Conservation (phyloP, 1,140 invertebrate genomes). For the Calliopsis andreniformis region DNA sequence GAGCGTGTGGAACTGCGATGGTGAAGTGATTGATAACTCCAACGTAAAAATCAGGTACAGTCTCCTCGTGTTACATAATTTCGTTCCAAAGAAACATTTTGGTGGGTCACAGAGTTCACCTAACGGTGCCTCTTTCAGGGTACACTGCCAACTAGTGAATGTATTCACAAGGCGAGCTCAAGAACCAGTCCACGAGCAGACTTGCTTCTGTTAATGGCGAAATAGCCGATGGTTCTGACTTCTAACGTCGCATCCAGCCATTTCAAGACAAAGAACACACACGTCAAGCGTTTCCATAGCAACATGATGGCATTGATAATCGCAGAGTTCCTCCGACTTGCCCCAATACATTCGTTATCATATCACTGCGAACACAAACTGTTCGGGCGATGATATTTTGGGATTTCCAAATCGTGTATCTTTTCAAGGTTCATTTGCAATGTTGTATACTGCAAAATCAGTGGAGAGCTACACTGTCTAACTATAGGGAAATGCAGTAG, state of each 20-base stretch:
- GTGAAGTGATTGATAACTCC: slow-evolving; percentile 88
- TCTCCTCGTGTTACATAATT: neutral
- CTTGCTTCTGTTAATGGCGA: slow-evolving; percentile 51
- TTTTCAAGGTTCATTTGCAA: neutral
- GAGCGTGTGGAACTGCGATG: slow-evolving; percentile 94
- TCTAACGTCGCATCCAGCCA: neutral
- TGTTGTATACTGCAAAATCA: no score
- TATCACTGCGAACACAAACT: neutral
- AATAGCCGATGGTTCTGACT: neutral
- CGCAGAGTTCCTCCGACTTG: slow-evolving; percentile 60
- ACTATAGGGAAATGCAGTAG: no score
- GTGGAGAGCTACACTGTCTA: no score
- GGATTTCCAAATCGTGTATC: neutral
- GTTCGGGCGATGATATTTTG: neutral
- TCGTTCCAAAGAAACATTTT: no score
- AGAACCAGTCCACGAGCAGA: slow-evolving; percentile 40
- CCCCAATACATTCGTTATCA: slow-evolving; percentile 18
- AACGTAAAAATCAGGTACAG: slow-evolving; percentile 86
- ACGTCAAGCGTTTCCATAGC: neutral
- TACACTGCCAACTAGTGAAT: slow-evolving; percentile 83
- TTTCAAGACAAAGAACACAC: neutral
- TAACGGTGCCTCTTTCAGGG: no score
- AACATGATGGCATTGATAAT: slow-evolving; percentile 10
- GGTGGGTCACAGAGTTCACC: no score
- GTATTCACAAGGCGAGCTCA: slow-evolving; percentile 81